Evolutionary conservation across 2,888 invertebrate species (phyloP).

Genomic region (Seira musarum): DNA sequence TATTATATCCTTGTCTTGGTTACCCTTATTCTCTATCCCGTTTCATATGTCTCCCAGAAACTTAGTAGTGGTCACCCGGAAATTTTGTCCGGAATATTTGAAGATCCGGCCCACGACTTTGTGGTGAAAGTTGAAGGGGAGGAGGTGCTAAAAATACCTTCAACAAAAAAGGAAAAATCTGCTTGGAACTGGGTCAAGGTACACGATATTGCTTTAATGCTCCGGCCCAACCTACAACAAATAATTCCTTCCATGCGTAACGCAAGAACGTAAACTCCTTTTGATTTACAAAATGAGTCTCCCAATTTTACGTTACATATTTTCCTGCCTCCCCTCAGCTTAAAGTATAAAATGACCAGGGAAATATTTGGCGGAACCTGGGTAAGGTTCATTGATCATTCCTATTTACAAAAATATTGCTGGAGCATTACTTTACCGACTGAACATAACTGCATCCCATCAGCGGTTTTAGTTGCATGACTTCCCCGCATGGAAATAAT

Average conservation of each 20-base stretch:
- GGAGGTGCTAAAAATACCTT: slow-evolving; percentile 79
- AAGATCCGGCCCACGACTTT: slow-evolving; percentile 50
- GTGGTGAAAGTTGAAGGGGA: slow-evolving; percentile 77
- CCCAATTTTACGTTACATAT: slow-evolving; percentile 2
- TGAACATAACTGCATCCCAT: slow-evolving; percentile 20
- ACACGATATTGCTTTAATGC: slow-evolving; percentile 70
- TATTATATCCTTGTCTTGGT: slow-evolving; percentile 20
- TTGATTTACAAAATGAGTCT: not conserved
- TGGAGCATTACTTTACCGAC: not conserved
- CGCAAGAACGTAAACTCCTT: too few species aligned
- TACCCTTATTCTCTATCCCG: not conserved
- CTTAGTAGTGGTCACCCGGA: slow-evolving; percentile 53
- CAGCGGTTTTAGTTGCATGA: not conserved
- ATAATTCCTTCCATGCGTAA: not conserved
- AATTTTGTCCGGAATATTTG: slow-evolving; percentile 33
- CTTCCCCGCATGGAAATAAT: not conserved
- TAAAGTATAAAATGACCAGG: not conserved
- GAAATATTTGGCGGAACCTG: slow-evolving; percentile 14
- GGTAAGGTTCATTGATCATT: slow-evolving; percentile 2
- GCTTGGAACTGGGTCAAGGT: slow-evolving; percentile 83
- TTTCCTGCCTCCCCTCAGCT: slow-evolving; percentile 14
- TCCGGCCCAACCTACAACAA: slow-evolving; percentile 70
- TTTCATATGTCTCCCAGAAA: slow-evolving; percentile 39
- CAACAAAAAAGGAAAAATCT: slow-evolving; percentile 76
- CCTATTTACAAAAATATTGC: not conserved